phyloP scores from a whole-genome alignment of 2,888 invertebrate genomes.

The Balanococcus diminutus region DNA sequence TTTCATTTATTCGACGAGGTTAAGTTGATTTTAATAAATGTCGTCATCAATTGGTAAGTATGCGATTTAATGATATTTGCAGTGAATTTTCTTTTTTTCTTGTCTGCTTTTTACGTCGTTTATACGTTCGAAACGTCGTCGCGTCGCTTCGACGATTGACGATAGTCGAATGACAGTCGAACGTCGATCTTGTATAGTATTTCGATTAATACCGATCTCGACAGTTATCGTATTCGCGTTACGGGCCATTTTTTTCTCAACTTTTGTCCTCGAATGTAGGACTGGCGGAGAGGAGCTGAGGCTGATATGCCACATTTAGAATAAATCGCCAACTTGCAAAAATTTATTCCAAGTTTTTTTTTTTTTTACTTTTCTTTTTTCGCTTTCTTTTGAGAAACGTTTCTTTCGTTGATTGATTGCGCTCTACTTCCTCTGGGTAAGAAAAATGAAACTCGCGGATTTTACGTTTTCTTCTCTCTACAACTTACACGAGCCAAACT shows the following conservation, averaged over 20 bases:
- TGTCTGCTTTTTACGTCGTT: no score
- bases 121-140: neutral
- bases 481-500: neutral
- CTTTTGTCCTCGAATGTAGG: constrained; percentile 19
- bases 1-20: neutral
- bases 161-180: constrained; percentile 1
- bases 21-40: neutral
- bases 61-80: neutral
- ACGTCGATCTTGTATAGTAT: neutral
- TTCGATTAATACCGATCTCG: neutral
- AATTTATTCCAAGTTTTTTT: constrained; percentile 11
- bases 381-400: neutral
- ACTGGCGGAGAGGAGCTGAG: no score
- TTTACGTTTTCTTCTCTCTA: neutral
- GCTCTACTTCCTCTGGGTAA: neutral
- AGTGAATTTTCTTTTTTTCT: neutral
- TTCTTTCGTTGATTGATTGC: constrained; percentile 15
- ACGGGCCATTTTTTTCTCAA: constrained; percentile 1
- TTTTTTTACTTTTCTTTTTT: neutral
- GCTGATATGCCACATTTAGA: no score
- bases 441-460: constrained; percentile 5
- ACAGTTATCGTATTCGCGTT: constrained; percentile 16
- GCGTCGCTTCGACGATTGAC: neutral
- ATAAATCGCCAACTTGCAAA: neutral
- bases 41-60: neutral